Conservation (phyloP, 2,113 vertebrate species). For the Aix galericulata region DNA sequence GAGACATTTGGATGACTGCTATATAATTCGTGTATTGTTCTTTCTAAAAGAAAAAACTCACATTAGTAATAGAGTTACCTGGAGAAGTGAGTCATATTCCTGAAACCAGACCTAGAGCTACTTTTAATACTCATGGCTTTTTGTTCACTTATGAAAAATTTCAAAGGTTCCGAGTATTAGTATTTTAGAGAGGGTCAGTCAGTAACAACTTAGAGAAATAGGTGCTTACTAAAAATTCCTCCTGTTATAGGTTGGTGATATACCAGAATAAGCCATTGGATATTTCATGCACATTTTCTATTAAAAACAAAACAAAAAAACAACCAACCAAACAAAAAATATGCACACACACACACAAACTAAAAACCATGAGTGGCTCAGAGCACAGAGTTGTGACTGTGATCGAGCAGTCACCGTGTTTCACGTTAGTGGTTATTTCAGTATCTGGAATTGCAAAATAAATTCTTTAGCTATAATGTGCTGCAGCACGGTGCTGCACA, state of each 20-base stretch:
- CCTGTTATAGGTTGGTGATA: background rate
- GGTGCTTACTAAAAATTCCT: background rate
- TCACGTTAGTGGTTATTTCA: background rate
- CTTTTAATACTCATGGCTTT: background rate
- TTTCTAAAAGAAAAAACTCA: background rate
- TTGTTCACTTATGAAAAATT: background rate
- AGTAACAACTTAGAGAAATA: background rate
- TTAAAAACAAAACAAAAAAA: background rate
- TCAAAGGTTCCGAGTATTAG: background rate
- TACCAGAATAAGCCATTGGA: background rate
- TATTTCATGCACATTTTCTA: rapidly evolving
- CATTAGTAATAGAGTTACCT: conserved; percentile 15
- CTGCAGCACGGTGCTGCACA: background rate
- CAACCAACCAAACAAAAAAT: no score
- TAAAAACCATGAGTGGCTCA: no score
- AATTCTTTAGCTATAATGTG: background rate
- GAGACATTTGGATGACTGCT: background rate
- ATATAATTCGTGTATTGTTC: background rate
- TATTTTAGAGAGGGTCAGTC: background rate
- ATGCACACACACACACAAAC: no score
- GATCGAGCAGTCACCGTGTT: background rate
- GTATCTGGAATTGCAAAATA: background rate
- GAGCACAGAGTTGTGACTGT: background rate
- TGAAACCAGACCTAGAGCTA: background rate
- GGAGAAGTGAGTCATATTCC: background rate